These are phyloP conservation scores for Bicyclus anynana DNA, from an alignment of 1,140 invertebrate species.

Conservation along the genomic window DNA sequence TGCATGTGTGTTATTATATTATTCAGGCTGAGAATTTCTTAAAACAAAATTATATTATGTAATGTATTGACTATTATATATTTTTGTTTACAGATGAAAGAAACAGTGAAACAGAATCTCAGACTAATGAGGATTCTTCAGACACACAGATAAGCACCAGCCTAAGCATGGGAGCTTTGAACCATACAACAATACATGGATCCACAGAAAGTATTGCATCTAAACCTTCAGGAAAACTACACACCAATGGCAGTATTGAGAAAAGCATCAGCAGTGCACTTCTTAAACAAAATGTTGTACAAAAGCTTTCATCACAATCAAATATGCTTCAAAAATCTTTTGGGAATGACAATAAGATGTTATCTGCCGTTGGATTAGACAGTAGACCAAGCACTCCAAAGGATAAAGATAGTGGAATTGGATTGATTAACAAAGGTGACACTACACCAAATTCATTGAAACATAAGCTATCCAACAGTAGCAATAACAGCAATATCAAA, in stretches of 20 bases:
- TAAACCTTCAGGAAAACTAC: constrained; percentile 81
- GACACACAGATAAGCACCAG: constrained; percentile 81
- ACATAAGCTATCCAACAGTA: constrained; percentile 77
- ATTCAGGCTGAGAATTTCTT: too few relatives aligned
- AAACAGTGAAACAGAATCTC: constrained; percentile 93
- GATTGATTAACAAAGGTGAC: constrained; percentile 67
- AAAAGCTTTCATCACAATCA: constrained; percentile 74
- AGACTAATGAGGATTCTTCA: constrained; percentile 87
- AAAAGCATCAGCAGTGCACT: constrained; percentile 53
- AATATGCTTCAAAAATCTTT: constrained; percentile 78
- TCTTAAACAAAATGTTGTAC: constrained; percentile 62
- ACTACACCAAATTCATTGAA: constrained; percentile 72
- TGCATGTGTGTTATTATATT: too few relatives aligned
- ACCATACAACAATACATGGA: constrained; percentile 82
- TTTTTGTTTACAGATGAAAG: constrained; percentile 81
- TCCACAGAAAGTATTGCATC: constrained; percentile 79
- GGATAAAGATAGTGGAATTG: constrained; percentile 74
- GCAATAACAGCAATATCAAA: constrained; percentile 78
- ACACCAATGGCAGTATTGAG: constrained; percentile 78
- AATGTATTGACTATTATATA: neutral
- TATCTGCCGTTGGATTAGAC: constrained; percentile 60
- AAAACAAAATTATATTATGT: too few relatives aligned
- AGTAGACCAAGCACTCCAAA: constrained; percentile 72
- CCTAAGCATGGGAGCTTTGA: constrained; percentile 61
- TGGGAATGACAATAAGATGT: constrained; percentile 65